Percentiles rank a stretch among this genome's conserved stretches.
phyloP scores from a whole-genome alignment of 2,888 invertebrate genomes.

The Macaria liturata region DNA sequence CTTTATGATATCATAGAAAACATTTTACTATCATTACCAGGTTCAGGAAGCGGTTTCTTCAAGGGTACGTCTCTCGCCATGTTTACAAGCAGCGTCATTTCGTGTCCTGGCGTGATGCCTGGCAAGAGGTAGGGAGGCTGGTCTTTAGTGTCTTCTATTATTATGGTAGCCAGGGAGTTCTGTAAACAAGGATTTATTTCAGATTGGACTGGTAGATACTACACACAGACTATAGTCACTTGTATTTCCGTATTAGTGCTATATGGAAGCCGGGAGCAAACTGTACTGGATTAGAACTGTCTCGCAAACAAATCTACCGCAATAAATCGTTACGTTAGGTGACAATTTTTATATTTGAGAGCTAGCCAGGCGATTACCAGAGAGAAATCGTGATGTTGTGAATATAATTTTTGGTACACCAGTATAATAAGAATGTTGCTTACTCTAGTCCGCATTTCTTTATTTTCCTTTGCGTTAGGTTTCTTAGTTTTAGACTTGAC shows the following conservation, averaged over 20 bases:
- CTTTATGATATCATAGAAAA: too few species aligned
- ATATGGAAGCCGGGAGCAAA: too few species aligned
- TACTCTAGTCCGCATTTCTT: conserved; percentile 42
- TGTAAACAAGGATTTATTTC: not conserved
- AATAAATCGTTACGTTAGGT: too few species aligned
- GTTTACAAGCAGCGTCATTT: conserved; percentile 56
- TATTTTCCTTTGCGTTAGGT: conserved; percentile 52
- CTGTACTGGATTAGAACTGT: too few species aligned
- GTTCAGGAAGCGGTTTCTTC: conserved; percentile 71
- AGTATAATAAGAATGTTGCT: not conserved
- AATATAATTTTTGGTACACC: too few species aligned
- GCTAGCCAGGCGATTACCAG: too few species aligned
- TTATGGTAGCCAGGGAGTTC: conserved; percentile 41
- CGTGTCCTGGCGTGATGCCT: conserved; percentile 65
- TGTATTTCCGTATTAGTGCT: too few species aligned
- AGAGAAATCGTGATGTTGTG: too few species aligned
- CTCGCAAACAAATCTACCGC: too few species aligned
- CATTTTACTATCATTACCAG: conserved; percentile 47
- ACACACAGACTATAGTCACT: too few species aligned
- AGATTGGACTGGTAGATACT: too few species aligned
- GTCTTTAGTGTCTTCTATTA: conserved; percentile 55
- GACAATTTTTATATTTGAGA: too few species aligned
- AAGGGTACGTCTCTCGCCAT: conserved; percentile 69
- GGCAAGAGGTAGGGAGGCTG: conserved; percentile 56
- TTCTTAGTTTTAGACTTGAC: conserved; percentile 64